These are phyloP conservation scores for Motacilla alba DNA, from an alignment of 2,113 vertebrate genomes.

Conservation along the genomic window DNA sequence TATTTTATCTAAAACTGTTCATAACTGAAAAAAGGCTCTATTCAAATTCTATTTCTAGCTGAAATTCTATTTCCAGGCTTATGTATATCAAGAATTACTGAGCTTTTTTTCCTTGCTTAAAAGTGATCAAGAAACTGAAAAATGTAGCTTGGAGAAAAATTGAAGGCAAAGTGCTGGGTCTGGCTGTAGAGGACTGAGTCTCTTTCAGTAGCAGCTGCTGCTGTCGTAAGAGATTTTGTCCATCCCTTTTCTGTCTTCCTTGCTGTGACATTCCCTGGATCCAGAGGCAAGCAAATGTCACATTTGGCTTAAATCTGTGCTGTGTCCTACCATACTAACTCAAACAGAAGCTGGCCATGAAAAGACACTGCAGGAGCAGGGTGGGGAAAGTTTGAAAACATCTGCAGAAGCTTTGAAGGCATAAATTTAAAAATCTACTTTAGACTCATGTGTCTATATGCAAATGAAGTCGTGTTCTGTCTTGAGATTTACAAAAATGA, in stretches of 20 bases:
- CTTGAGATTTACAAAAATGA: background rate
- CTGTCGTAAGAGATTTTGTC: background rate
- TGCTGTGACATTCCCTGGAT: slow-evolving; percentile 13
- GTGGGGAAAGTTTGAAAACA: slow-evolving; percentile 12
- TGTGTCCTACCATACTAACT: background rate
- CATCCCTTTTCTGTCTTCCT: background rate
- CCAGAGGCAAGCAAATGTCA: background rate
- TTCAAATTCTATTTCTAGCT: background rate
- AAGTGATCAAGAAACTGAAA: background rate
- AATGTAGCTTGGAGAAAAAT: background rate
- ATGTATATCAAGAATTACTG: background rate
- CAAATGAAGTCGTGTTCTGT: background rate
- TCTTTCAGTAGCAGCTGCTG: slow-evolving; percentile 42
- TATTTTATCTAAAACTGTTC: background rate
- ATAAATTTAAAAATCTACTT: background rate
- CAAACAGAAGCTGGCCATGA: background rate
- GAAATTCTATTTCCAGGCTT: slow-evolving; percentile 15
- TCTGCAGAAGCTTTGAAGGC: background rate
- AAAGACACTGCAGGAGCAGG: background rate
- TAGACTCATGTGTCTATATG: background rate
- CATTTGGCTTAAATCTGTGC: background rate
- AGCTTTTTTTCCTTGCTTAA: background rate
- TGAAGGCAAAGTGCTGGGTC: background rate
- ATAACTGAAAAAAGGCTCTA: background rate
- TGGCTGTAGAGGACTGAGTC: background rate